Evolutionary conservation across 2,888 invertebrate genomes (phyloP).

Genomic region (Dioctria linearis): DNA sequence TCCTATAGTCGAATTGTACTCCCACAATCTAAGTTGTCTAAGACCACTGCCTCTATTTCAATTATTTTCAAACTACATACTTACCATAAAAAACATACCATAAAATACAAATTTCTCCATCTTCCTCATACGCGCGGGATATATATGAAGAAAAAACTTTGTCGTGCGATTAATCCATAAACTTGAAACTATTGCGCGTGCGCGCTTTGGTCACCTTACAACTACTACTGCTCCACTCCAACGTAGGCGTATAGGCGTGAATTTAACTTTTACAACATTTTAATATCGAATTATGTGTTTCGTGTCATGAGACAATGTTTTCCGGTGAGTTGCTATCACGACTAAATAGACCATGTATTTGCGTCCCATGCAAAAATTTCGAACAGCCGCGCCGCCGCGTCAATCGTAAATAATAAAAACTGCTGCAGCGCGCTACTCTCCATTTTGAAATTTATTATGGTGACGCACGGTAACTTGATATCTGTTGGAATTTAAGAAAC

Average conservation of each 20-base stretch:
- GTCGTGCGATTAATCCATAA: conserved; percentile 37
- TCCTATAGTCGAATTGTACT: no score
- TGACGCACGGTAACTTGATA: conserved; percentile 20
- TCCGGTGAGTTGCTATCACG: conserved; percentile 31
- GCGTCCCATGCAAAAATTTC: not conserved
- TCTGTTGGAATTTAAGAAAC: not conserved
- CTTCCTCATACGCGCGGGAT: no score
- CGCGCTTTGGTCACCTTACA: conserved; percentile 38
- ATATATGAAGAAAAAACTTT: not conserved
- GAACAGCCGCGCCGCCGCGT: conserved; percentile 1
- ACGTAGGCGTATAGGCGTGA: conserved; percentile 47
- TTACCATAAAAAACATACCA: no score
- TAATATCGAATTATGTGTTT: conserved; percentile 29
- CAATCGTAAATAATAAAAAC: conserved; percentile 23
- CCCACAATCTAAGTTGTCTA: no score
- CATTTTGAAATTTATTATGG: conserved; percentile 23
- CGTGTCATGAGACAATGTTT: conserved; percentile 40
- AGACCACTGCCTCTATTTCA: no score
- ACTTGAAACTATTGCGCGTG: conserved; percentile 31
- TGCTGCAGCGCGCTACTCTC: conserved; percentile 2
- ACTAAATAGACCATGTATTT: conserved; percentile 20
- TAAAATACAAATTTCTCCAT: no score
- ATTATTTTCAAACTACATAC: no score
- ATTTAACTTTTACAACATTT: conserved; percentile 46
- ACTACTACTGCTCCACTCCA: no score